Conservation (phyloP, 2,888 invertebrate species). For the Drosophila neonasuta region DNA sequence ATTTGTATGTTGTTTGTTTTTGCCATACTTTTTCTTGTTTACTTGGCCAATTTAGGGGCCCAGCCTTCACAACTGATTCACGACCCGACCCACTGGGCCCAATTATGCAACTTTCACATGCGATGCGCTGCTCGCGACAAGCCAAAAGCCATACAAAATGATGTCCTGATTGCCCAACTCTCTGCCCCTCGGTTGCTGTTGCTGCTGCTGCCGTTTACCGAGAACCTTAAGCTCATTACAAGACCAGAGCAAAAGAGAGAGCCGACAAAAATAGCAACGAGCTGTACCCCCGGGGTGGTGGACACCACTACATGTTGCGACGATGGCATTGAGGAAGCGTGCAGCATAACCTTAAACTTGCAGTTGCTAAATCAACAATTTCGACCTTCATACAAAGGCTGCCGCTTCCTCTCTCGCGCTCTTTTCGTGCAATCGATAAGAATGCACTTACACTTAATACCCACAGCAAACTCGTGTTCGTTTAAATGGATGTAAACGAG, state of each 20-base stretch:
- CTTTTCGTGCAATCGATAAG: slow-evolving; percentile 36
- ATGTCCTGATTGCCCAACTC: slow-evolving; percentile 56
- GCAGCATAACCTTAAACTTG: slow-evolving; percentile 57
- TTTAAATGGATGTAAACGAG: slow-evolving; percentile 8
- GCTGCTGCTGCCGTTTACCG: neutral
- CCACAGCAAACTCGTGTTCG: neutral
- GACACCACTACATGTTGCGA: neutral
- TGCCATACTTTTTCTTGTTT: slow-evolving; percentile 14
- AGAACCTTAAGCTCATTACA: slow-evolving; percentile 62
- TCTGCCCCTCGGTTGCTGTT: neutral
- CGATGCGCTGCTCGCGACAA: slow-evolving; percentile 21
- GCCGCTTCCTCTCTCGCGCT: slow-evolving; percentile 3
- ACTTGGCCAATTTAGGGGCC: slow-evolving; percentile 33
- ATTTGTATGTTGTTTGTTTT: slow-evolving; percentile 21
- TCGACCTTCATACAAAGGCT: slow-evolving; percentile 36
- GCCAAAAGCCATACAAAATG: slow-evolving; percentile 67
- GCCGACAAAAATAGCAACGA: slow-evolving; percentile 49
- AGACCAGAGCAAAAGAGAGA: slow-evolving; percentile 11
- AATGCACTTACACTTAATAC: slow-evolving; percentile 9
- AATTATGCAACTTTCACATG: slow-evolving; percentile 60
- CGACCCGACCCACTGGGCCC: slow-evolving; percentile 25
- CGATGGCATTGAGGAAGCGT: slow-evolving; percentile 35
- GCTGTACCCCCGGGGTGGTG: slow-evolving; percentile 14
- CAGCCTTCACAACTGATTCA: slow-evolving; percentile 48
- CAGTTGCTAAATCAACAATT: slow-evolving; percentile 47